A percentile compares a stretch with the other conserved stretches of the same genome.
phyloP scores from a whole-genome alignment of 2,888 invertebrate genomes.

The Campopleginae sp. region DNA sequence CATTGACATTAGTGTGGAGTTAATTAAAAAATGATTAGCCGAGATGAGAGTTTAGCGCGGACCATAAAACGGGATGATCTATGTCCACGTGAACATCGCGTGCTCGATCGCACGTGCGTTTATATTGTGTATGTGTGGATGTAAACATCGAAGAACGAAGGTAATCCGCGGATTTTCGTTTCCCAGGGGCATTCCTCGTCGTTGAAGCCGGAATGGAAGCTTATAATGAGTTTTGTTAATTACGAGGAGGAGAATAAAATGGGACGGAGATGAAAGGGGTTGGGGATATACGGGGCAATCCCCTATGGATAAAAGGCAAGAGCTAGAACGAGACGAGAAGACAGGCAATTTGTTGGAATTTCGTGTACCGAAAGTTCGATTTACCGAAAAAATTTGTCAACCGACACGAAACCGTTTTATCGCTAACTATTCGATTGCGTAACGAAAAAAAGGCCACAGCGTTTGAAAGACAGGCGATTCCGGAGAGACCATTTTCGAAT shows the following conservation, averaged over 20 bases:
- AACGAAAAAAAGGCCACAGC: neutral
- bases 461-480: neutral
- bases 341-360: conserved; percentile 61
- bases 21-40: conserved; percentile 27
- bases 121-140: neutral
- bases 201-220: conserved; percentile 65
- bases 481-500: neutral
- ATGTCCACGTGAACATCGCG: conserved; percentile 22
- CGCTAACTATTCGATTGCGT: conserved; percentile 10
- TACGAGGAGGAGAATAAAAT: conserved; percentile 69
- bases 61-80: conserved; percentile 31
- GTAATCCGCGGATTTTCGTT: conserved; percentile 61
- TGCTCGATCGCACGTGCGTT: conserved; percentile 29
- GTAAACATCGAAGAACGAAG: conserved; percentile 51
- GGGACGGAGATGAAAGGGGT: conserved; percentile 49
- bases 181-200: conserved; percentile 61
- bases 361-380: conserved; percentile 63
- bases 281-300: conserved; percentile 30
- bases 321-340: conserved; percentile 40
- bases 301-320: conserved; percentile 33
- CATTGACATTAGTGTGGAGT: neutral
- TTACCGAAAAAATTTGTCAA: conserved; percentile 60
- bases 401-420: conserved; percentile 30
- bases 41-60: conserved; percentile 32
- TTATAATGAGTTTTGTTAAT: conserved; percentile 80